phyloP scores from a whole-genome alignment of 2,888 invertebrate genomes.

The Caenorhabditis sulstoni region DNA sequence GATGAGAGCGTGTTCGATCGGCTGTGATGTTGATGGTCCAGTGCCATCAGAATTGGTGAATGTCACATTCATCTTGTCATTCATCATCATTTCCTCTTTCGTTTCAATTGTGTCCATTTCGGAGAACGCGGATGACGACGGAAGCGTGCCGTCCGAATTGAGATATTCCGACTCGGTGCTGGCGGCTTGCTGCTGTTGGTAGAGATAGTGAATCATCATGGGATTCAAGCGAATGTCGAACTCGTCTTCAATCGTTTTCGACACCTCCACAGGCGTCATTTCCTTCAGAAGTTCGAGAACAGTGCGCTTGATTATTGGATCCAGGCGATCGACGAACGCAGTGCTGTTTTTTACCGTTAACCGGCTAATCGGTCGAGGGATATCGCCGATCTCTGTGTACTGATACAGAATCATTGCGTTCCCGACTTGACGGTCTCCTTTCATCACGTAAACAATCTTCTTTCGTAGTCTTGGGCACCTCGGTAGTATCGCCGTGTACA shows the following conservation, averaged over 20 bases:
- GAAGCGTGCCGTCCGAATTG: no score
- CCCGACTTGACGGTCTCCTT: slow-evolving; percentile 57
- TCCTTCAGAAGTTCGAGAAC: slow-evolving; percentile 24
- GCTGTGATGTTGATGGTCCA: no score
- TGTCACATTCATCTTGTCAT: no score
- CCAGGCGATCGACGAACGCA: slow-evolving; percentile 15
- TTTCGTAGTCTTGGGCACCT: slow-evolving; percentile 65
- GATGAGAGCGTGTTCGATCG: no score
- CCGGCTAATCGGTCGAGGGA: slow-evolving; percentile 38
- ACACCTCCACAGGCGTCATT: slow-evolving; percentile 23
- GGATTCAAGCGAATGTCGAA: not conserved
- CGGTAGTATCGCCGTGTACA: slow-evolving; percentile 65
- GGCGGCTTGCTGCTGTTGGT: not conserved
- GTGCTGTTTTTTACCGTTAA: not conserved
- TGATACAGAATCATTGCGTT: slow-evolving; percentile 63
- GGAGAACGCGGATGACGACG: no score
- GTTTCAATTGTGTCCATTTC: no score
- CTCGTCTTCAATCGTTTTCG: slow-evolving; percentile 23
- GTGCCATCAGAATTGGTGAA: no score
- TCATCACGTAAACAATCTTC: slow-evolving; percentile 62
- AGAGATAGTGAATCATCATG: not conserved
- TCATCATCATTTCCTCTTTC: no score
- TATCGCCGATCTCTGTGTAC: slow-evolving; percentile 63
- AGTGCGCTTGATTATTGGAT: slow-evolving; percentile 26
- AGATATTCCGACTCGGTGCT: no score